Evolutionary conservation across 2,888 invertebrate species (phyloP).

Genomic region (Diplolepis rosae): DNA sequence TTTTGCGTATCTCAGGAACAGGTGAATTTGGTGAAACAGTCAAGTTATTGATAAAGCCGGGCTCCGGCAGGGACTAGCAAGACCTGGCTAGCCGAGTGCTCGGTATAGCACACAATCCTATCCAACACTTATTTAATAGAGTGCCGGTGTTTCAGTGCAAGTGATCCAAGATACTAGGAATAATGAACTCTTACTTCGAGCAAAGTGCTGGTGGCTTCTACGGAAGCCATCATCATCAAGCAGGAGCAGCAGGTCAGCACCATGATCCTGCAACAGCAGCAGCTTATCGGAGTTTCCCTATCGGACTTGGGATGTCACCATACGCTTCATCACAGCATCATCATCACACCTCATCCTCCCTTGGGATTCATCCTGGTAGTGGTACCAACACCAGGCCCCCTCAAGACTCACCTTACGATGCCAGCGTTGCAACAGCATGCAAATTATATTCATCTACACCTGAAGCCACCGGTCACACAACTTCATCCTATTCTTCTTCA

Average conservation of each 20-base stretch:
- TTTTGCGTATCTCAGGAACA: conserved; percentile 16
- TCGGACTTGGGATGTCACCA: conserved; percentile 89
- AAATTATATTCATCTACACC: conserved; percentile 85
- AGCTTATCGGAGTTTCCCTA: conserved; percentile 88
- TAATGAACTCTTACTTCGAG: conserved; percentile 97
- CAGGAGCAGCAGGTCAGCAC: conserved; percentile 78
- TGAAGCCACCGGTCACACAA: conserved; percentile 78
- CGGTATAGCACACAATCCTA: conserved; percentile 2
- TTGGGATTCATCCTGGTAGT: conserved; percentile 77
- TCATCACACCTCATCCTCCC: conserved; percentile 78
- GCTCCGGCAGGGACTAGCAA: conserved; percentile 43
- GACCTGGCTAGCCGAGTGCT: conserved; percentile 42
- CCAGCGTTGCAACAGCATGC: conserved; percentile 90
- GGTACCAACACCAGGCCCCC: conserved; percentile 86
- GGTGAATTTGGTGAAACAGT: conserved; percentile 6
- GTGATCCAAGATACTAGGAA: conserved; percentile 70
- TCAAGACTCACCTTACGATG: conserved; percentile 94
- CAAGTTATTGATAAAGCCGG: conserved; percentile 24
- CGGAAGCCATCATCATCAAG: conserved; percentile 91
- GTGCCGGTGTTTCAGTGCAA: conserved; percentile 66
- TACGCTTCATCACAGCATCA: conserved; percentile 82
- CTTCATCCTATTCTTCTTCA: conserved; percentile 76
- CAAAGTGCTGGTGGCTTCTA: conserved; percentile 91
- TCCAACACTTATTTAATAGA: conserved; percentile 42
- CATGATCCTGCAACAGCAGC: conserved; percentile 85